A percentile compares a stretch with the other conserved stretches of the same genome.
These are phyloP conservation scores for Callorhinus ursinus DNA, from an alignment of 2,113 vertebrate genomes.

Conservation along the genomic window DNA sequence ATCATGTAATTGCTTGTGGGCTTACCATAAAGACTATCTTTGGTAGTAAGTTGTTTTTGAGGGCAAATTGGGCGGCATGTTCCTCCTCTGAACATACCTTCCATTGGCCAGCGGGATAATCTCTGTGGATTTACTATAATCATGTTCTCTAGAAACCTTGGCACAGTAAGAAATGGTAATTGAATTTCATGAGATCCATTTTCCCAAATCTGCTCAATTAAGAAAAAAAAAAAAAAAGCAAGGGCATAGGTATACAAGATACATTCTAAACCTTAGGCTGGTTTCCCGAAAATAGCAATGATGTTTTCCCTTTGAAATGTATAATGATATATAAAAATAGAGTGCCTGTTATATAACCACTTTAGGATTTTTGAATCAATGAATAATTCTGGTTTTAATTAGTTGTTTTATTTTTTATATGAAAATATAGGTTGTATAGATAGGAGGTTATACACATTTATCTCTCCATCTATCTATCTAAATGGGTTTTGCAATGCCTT, in stretches of 20 bases:
- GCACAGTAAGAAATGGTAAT: conserved; percentile 64
- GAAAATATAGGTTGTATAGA: neutral
- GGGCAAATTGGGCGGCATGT: conserved; percentile 12
- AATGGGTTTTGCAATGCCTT: neutral
- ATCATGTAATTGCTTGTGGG: conserved; percentile 37
- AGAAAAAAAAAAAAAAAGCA: conserved; percentile 8
- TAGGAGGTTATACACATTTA: neutral
- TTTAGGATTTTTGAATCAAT: conserved; percentile 12
- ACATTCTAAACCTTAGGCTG: conserved; percentile 12
- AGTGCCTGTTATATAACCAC: neutral
- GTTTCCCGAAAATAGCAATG: conserved; percentile 6
- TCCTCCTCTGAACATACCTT: neutral
- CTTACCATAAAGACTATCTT: conserved; percentile 53
- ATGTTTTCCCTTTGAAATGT: conserved; percentile 16
- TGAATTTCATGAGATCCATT: conserved; percentile 68
- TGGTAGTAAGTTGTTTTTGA: conserved; percentile 15
- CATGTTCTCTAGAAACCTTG: conserved; percentile 54
- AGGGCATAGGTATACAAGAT: neutral
- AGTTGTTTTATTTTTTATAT: conserved; percentile 1
- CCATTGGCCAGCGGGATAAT: conserved; percentile 21
- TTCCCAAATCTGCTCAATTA: conserved; percentile 43
- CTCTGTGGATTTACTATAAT: conserved; percentile 51
- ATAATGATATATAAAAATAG: conserved; percentile 42
- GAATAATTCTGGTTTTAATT: conserved; percentile 43
- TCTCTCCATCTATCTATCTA: neutral